phyloP scores from a whole-genome alignment of 2,888 invertebrate species.

The Ryuthela nishihirai region DNA sequence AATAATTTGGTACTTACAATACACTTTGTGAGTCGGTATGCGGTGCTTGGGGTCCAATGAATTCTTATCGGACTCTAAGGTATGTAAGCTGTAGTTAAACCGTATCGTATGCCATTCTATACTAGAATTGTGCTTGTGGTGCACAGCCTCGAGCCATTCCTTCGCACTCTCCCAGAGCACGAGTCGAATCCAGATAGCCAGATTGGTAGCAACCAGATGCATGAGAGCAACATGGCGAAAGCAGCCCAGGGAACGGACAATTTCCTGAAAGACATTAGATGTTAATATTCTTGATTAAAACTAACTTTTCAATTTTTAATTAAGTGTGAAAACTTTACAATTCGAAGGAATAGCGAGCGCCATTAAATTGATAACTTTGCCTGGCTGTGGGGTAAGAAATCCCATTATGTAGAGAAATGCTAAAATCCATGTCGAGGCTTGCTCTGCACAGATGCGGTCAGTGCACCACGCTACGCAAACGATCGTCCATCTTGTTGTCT shows the following conservation, averaged over 20 bases:
- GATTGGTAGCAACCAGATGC: conserved; percentile 57
- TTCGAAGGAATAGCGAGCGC: no score
- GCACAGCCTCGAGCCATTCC: conserved; percentile 54
- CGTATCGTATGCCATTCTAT: conserved; percentile 17
- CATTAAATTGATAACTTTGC: no score
- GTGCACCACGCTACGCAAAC: no score
- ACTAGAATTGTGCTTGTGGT: conserved; percentile 27
- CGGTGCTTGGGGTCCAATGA: conserved; percentile 1
- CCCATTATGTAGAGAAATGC: no score
- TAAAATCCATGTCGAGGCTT: no score
- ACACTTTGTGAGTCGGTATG: conserved; percentile 27
- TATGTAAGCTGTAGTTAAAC: conserved; percentile 27
- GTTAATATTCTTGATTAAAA: no score
- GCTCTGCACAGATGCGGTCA: no score
- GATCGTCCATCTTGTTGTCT: no score
- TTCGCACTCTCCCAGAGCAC: conserved; percentile 58
- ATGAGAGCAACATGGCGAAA: conserved; percentile 48
- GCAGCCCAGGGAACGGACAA: conserved; percentile 37
- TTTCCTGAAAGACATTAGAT: conserved; percentile 48
- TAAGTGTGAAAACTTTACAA: no score
- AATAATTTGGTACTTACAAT: conserved; percentile 15
- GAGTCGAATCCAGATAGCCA: conserved; percentile 57
- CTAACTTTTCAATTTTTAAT: no score
- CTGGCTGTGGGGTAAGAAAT: no score
- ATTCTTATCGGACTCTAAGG: conserved; percentile 23